Evolutionary conservation across 2,888 invertebrate species (phyloP), one percentile per base, ranked within the genome.

Genomic region (Lamproptera curius): DNA sequence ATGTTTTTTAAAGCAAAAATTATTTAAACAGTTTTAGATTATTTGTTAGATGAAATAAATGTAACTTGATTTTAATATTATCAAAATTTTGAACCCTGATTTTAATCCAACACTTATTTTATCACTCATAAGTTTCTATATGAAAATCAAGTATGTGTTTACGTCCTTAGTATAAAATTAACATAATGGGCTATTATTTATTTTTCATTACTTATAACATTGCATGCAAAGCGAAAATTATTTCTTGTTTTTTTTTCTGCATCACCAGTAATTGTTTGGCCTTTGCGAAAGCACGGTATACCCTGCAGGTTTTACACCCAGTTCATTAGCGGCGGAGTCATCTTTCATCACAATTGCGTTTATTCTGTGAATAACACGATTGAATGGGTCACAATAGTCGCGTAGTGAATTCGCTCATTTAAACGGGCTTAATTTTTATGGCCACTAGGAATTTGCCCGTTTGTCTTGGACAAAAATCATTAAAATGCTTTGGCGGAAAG

Each of bases 141-240:
- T n/a, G n/a, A n/a, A n/a, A n/a, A n/a, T n/a, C n/a, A n/a, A n/a
- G n/a, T n/a, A n/a, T n/a, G n/a, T n/a, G n/a, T n/a, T n/a, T n/a
- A n/a, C n/a, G n/a, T n/a, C n/a, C n/a, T n/a, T n/a, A n/a, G n/a
- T n/a, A n/a, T n/a, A n/a, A n/a, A n/a, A n/a, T n/a, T n/a, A n/a
- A n/a, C n/a, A n/a, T n/a, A n/a, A n/a, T n/a, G n/a, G n/a, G n/a
- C n/a, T n/a, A n/a, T 20, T 20, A 20, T 20, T 20, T 20, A 38
- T 31, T 10, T 11, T 31, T 10, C 17, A 42, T 28, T 14, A 28
- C n/a, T 31, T 36, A 16, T 16, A 20, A 42, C 42, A 37, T 15
- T 42, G 47, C 47, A 42, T 31, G 47, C 47, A 10, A 8, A 42
- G 37, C 37, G 42, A 42, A 42, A 28, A 13, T 42, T 11, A n/a